Evolutionary conservation across 2,113 vertebrate species (phyloP).

Genomic region (Cheirogaleus medius): DNA sequence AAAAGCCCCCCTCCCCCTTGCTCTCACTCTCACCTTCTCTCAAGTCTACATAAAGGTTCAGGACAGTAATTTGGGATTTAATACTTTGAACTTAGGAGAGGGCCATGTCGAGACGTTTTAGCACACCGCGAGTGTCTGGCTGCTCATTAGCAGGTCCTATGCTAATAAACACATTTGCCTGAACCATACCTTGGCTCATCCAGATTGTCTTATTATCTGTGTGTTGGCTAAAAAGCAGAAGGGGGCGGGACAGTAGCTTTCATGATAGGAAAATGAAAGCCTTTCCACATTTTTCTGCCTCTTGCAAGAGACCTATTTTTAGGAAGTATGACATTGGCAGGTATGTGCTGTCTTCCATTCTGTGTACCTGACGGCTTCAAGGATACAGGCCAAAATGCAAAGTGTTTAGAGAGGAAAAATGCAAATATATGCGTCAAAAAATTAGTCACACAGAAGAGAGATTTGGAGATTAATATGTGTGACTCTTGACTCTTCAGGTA

Average conservation of each 20-base stretch:
- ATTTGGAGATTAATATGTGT: conserved; percentile 22
- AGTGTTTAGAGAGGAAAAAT: conserved; percentile 27
- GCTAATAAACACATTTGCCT: neutral
- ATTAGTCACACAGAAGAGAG: neutral
- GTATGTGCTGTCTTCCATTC: neutral
- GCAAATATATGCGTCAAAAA: neutral
- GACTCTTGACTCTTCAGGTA: neutral
- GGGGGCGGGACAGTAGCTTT: neutral
- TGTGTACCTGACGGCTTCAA: conserved; percentile 38
- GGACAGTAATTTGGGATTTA: neutral
- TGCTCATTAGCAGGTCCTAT: neutral
- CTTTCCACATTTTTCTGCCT: neutral
- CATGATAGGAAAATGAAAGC: conserved; percentile 10
- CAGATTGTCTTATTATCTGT: neutral
- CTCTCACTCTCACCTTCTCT: neutral
- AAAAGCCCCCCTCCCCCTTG: too few species aligned
- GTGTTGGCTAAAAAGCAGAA: neutral
- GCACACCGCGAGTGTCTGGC: neutral
- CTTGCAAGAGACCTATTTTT: conserved; percentile 34
- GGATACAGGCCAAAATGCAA: neutral
- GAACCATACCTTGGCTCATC: neutral
- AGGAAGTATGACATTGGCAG: conserved; percentile 45
- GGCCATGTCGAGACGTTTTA: neutral
- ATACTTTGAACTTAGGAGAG: neutral
- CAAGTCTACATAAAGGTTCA: neutral